These are phyloP conservation scores for Polydrusus pterygomalis DNA, from an alignment of 2,888 invertebrate species.

Conservation along the genomic window DNA sequence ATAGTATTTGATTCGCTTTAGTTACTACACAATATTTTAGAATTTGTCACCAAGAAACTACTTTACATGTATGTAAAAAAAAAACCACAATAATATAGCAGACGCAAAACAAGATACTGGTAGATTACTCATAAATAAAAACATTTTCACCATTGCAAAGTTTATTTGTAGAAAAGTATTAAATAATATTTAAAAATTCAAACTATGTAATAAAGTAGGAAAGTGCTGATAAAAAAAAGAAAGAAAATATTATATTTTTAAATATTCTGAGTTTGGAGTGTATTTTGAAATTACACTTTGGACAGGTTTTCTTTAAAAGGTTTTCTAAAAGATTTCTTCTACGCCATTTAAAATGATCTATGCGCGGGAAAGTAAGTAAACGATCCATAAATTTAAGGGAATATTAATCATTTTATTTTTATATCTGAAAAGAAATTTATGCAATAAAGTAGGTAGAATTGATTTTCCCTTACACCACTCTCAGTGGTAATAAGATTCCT, in stretches of 20 bases:
- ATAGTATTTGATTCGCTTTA: no score
- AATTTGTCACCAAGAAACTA: no score
- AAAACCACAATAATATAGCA: no score
- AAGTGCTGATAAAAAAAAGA: constrained; percentile 1
- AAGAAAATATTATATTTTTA: constrained; percentile 14
- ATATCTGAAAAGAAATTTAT: constrained; percentile 28
- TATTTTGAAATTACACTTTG: constrained; percentile 14
- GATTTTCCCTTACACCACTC: constrained; percentile 7
- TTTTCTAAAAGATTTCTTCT: constrained; percentile 35
- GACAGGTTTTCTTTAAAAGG: constrained; percentile 7
- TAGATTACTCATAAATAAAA: no score
- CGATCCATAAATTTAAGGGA: constrained; percentile 38
- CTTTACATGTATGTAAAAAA: no score
- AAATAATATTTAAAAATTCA: background rate
- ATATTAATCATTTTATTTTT: constrained; percentile 40
- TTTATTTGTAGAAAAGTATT: background rate
- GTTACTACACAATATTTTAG: no score
- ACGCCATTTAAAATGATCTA: constrained; percentile 45
- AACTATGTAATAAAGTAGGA: constrained; percentile 2
- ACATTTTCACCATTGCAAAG: background rate
- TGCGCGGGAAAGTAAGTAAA: constrained; percentile 32
- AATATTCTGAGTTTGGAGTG: constrained; percentile 14
- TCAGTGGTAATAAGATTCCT: background rate
- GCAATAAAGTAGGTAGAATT: constrained; percentile 15
- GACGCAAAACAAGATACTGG: no score